Percentiles rank a stretch among this genome's conserved stretches.
These are phyloP conservation scores for Trachelus troglodyta DNA, from an alignment of 2,888 invertebrate species.

Conservation along the genomic window DNA sequence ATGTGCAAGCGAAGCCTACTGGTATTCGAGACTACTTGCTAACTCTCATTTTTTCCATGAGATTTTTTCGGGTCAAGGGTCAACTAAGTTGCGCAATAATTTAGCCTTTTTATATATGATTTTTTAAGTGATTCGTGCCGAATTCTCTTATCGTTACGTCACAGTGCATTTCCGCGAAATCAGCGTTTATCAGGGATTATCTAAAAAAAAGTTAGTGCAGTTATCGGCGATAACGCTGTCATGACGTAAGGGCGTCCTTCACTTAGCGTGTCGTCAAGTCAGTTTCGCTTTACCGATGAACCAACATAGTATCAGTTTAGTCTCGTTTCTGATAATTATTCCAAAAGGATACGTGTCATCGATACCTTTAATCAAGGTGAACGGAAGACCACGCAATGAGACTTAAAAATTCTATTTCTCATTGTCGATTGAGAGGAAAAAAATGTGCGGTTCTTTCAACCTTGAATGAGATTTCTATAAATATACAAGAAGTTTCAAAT, in stretches of 20 bases:
- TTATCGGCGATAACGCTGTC: conserved; percentile 40
- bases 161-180: background rate
- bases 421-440: background rate
- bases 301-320: background rate
- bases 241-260: background rate
- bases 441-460: background rate
- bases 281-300: background rate
- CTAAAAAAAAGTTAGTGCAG: conserved; percentile 28
- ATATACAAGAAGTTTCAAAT: background rate
- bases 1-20: conserved; percentile 28
- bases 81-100: background rate
- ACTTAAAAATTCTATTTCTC: background rate
- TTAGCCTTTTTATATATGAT: background rate
- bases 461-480: background rate
- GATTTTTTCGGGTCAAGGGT: conserved; percentile 53
- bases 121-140: background rate
- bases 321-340: background rate
- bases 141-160: background rate
- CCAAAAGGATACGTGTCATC: background rate
- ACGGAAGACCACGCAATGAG: background rate
- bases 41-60: conserved; percentile 59
- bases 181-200: background rate
- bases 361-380: background rate
- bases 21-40: conserved; percentile 64
- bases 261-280: background rate